These are phyloP conservation scores for Poecilia gillii DNA, from an alignment of 2,797 vertebrate species.

Conservation along the genomic window DNA sequence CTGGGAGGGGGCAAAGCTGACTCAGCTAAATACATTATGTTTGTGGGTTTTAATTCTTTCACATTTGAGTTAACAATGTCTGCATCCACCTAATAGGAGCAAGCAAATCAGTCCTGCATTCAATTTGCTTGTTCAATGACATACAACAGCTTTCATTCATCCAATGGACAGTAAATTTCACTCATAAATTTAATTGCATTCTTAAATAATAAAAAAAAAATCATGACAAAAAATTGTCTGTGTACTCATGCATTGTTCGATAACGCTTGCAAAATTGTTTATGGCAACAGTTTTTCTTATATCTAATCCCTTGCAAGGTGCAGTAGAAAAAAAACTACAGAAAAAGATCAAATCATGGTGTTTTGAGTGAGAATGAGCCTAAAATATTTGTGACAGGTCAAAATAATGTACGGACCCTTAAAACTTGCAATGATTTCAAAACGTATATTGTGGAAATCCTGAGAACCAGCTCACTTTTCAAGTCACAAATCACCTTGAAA, in stretches of 20 bases:
- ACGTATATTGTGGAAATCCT: background rate
- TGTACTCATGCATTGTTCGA: background rate
- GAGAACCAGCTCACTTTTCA: background rate
- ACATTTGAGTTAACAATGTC: background rate
- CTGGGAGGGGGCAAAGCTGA: no score
- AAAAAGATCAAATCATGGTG: background rate
- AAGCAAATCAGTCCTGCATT: background rate
- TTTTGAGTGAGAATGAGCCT: background rate
- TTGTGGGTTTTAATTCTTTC: background rate
- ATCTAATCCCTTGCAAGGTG: background rate
- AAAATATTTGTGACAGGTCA: background rate
- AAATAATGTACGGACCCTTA: background rate
- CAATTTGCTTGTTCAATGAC: background rate
- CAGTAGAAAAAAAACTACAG: background rate
- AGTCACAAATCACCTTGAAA: background rate
- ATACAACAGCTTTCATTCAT: background rate
- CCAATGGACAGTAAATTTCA: background rate
- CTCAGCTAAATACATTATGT: background rate
- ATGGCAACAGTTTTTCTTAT: background rate
- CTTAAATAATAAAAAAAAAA: background rate
- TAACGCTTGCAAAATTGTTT: background rate
- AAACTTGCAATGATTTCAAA: background rate
- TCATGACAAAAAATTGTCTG: background rate
- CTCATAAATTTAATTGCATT: background rate
- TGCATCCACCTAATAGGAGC: background rate